These are phyloP conservation scores for Syrrhaptes paradoxus DNA, from an alignment of 2,113 vertebrate genomes.

Conservation along the genomic window DNA sequence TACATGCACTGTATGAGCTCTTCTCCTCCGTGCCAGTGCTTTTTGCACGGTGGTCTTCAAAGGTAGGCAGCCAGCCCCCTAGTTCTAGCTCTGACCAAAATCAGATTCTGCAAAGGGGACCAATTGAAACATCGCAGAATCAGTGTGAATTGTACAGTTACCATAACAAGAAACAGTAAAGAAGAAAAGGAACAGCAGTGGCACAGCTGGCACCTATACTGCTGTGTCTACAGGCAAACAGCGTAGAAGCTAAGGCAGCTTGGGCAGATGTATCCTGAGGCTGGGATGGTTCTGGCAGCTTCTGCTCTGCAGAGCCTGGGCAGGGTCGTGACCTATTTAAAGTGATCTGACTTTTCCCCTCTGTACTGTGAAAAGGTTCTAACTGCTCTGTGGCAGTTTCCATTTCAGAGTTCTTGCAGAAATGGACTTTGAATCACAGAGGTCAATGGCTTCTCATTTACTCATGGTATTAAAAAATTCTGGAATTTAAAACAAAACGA, in stretches of 20 bases:
- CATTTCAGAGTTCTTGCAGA: neutral
- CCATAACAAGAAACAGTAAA: neutral
- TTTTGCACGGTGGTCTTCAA: neutral
- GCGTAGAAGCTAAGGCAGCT: neutral
- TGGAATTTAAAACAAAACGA: neutral
- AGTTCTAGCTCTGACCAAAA: neutral
- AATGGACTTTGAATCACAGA: neutral
- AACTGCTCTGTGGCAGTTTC: neutral
- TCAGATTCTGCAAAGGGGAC: neutral
- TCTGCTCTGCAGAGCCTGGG: neutral
- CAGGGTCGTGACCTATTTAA: neutral
- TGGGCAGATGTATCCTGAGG: neutral
- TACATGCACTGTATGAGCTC: fast-evolving
- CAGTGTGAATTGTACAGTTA: too few species aligned
- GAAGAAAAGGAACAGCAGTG: neutral
- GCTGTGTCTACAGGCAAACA: neutral
- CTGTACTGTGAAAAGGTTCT: neutral
- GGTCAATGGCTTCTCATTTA: neutral
- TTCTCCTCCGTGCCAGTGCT: neutral
- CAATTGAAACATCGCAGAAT: neutral
- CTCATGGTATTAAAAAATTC: fast-evolving
- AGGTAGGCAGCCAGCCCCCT: neutral
- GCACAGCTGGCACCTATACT: neutral
- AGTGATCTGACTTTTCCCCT: neutral
- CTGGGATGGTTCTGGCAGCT: neutral